phyloP scores from a whole-genome alignment of 2,797 vertebrate genomes.

The Falco rusticolus region DNA sequence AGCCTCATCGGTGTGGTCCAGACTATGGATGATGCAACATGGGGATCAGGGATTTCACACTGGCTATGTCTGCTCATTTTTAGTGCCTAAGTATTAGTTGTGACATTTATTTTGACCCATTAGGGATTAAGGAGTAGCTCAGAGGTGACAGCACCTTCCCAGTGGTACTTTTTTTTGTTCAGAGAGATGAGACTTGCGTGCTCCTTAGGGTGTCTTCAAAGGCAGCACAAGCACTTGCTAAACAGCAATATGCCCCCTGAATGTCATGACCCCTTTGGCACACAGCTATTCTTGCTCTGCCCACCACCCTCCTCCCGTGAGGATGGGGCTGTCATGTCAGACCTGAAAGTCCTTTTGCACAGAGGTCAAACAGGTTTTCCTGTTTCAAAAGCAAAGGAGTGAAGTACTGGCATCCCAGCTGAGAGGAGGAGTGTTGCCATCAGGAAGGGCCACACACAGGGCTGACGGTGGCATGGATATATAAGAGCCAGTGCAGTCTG shows the following conservation, averaged over 20 bases:
- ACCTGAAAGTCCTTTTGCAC: slow-evolving; percentile 12
- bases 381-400: background rate
- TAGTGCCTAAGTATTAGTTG: background rate
- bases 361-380: background rate
- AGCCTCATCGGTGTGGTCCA: background rate
- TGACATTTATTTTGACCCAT: background rate
- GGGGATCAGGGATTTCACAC: background rate
- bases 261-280: background rate
- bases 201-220: background rate
- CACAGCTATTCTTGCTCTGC: background rate
- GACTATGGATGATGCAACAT: background rate
- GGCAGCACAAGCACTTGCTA: background rate
- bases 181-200: background rate
- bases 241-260: background rate
- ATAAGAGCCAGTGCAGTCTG: background rate
- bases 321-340: background rate
- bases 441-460: background rate
- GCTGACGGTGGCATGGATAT: background rate
- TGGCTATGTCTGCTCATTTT: background rate
- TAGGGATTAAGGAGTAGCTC: background rate
- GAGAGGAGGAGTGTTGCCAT: background rate
- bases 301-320: background rate
- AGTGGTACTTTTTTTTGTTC: background rate
- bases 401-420: fast-evolving
- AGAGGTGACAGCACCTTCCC: background rate